These are phyloP conservation scores for Montipora sp. DNA, from an alignment of 64 coral and sea anemone species.

Conservation along the genomic window DNA sequence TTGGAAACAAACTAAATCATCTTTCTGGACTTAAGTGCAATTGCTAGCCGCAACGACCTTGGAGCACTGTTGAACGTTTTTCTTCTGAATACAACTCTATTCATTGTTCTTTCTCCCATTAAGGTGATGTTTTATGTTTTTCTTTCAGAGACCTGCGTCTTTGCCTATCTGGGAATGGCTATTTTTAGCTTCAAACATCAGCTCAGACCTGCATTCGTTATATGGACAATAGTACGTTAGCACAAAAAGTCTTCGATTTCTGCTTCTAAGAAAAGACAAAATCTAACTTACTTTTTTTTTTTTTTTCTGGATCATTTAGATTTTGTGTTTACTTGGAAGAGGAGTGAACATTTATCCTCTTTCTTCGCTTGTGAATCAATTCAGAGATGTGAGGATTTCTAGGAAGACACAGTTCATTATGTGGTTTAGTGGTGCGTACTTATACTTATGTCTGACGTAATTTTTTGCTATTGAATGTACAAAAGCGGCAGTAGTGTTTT, in stretches of 20 bases:
- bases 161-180: slow-evolving; percentile 99
- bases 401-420: slow-evolving; percentile 96
- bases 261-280: not conserved
- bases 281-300: not conserved
- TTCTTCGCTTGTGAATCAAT: slow-evolving; percentile 91
- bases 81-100: too few relatives aligned
- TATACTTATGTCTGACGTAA: not conserved
- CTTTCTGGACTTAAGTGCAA: too few relatives aligned
- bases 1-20: too few relatives aligned
- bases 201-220: slow-evolving; percentile 95
- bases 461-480: not conserved
- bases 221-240: slow-evolving; percentile 94
- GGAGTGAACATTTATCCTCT: slow-evolving; percentile 94
- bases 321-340: slow-evolving; percentile 88
- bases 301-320: slow-evolving; percentile 49
- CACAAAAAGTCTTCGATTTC: not conserved
- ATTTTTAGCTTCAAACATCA: slow-evolving; percentile 98
- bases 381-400: slow-evolving; percentile 86
- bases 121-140: not conserved
- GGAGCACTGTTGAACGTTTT: too few relatives aligned
- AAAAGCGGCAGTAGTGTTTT: too few relatives aligned
- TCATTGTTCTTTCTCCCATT: not conserved
- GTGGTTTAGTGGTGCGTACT: slow-evolving; percentile 96
- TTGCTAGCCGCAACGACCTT: too few relatives aligned
- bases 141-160: slow-evolving; percentile 94